phyloP scores from a whole-genome alignment of 23 tunicate species.

The Botrylloides violaceus region DNA sequence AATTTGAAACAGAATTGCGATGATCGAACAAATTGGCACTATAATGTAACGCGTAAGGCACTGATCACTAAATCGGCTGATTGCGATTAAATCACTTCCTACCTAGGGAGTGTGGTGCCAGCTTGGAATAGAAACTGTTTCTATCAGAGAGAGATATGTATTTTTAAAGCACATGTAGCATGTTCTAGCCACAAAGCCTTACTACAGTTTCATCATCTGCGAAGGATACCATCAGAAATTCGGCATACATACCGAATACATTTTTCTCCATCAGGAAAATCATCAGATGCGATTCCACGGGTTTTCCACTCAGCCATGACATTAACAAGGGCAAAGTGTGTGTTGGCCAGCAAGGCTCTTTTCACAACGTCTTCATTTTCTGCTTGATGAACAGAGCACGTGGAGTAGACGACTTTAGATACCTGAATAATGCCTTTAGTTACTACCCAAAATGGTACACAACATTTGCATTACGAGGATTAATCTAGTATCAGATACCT shows the following conservation, averaged over 20 bases:
- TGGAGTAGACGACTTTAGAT: slow-evolving; percentile 61
- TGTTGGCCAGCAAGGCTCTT: slow-evolving; percentile 46
- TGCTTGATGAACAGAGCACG: slow-evolving; percentile 67
- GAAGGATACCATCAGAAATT: too few relatives aligned
- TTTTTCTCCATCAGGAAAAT: slow-evolving; percentile 7
- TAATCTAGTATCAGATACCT: slow-evolving; percentile 12
- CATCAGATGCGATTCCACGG: slow-evolving; percentile 30
- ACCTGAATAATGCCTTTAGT: slow-evolving; percentile 7
- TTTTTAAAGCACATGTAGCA: too few relatives aligned
- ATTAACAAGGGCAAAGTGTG: slow-evolving; percentile 28
- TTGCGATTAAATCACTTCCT: too few relatives aligned
- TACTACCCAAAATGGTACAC: not conserved
- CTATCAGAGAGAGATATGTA: too few relatives aligned
- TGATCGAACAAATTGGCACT: too few relatives aligned
- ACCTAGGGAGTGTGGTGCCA: too few relatives aligned
- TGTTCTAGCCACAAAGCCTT: too few relatives aligned
- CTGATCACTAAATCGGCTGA: too few relatives aligned
- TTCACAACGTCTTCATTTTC: slow-evolving; percentile 79
- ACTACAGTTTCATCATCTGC: too few relatives aligned
- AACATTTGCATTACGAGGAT: not conserved
- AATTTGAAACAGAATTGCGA: too few relatives aligned
- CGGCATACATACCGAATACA: slow-evolving; percentile 30
- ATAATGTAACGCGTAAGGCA: too few relatives aligned
- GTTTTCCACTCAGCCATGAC: slow-evolving; percentile 50
- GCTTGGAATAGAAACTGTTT: too few relatives aligned